Evolutionary conservation across 1,140 invertebrate genomes (phyloP).

Genomic region (Drosophila trapezifrons): DNA sequence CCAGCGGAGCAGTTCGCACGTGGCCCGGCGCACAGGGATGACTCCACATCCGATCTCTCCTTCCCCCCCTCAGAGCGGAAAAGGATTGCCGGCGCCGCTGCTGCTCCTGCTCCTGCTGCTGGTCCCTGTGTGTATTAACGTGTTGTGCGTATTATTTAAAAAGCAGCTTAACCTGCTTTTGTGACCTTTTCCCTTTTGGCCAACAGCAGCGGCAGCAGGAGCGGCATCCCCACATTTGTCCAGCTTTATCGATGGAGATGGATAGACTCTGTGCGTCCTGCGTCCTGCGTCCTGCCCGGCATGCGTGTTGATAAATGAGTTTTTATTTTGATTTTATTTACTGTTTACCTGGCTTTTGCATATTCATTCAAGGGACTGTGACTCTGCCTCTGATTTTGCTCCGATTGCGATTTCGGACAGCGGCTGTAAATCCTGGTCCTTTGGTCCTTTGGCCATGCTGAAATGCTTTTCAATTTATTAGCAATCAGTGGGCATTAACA

Average conservation of each 20-base stretch:
- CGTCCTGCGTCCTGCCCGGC: neutral
- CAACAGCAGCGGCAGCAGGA: slow-evolving; percentile 39
- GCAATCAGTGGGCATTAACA: slow-evolving; percentile 66
- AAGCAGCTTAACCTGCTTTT: slow-evolving; percentile 82
- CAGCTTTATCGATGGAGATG: slow-evolving; percentile 20
- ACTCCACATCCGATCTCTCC: neutral
- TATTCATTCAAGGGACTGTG: slow-evolving; percentile 38
- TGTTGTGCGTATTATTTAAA: slow-evolving; percentile 76
- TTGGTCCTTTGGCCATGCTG: slow-evolving; percentile 16
- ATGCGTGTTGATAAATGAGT: slow-evolving; percentile 74
- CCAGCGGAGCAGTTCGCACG: slow-evolving; percentile 44
- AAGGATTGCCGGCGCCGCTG: slow-evolving; percentile 21
- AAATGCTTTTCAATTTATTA: slow-evolving; percentile 71
- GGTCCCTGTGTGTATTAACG: slow-evolving; percentile 51
- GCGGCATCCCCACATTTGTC: slow-evolving; percentile 47
- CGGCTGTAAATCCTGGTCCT: slow-evolving; percentile 31
- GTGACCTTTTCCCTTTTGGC: slow-evolving; percentile 77
- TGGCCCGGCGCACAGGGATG: slow-evolving; percentile 33
- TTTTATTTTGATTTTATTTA: slow-evolving; percentile 81
- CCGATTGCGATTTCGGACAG: slow-evolving; percentile 5
- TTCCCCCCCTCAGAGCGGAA: neutral
- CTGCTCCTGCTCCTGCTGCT: too few species aligned
- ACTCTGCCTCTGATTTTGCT: neutral
- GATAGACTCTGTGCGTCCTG: slow-evolving; percentile 9
- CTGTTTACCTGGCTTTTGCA: slow-evolving; percentile 71